Conservation (phyloP, 2,113 vertebrate species). For the Corythaixoides concolor region DNA sequence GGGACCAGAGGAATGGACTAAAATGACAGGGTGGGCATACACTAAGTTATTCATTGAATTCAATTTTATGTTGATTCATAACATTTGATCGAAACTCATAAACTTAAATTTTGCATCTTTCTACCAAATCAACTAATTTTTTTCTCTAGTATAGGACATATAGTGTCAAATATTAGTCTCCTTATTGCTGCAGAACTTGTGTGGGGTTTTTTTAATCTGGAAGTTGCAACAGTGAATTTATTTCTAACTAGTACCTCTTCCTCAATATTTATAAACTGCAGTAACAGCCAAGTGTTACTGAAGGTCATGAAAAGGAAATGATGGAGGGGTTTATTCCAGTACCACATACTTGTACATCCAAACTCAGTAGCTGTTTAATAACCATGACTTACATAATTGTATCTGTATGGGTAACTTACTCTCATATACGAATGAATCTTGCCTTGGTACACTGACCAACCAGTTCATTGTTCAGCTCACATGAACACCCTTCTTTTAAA, state of each 20-base stretch:
- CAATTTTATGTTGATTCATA: neutral
- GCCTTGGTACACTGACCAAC: neutral
- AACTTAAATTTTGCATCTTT: neutral
- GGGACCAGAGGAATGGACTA: neutral
- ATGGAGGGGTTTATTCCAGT: neutral
- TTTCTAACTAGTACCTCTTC: neutral
- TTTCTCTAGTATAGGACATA: neutral
- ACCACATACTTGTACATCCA: neutral
- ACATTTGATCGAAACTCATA: neutral
- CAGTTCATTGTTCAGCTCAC: neutral
- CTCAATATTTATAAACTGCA: neutral
- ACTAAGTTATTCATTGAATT: neutral
- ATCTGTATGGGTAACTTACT: neutral
- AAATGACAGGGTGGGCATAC: neutral
- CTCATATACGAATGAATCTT: neutral
- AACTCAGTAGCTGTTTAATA: slow-evolving; percentile 9
- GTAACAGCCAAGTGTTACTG: neutral
- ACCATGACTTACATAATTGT: neutral
- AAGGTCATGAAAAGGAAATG: neutral
- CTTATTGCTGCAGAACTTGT: neutral
- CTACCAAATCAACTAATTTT: neutral
- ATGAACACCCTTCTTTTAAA: neutral
- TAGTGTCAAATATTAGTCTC: neutral
- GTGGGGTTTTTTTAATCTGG: neutral
- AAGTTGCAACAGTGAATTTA: neutral